Conservation (phyloP, 2,888 invertebrate genomes). For the Syrphus vitripennis region DNA sequence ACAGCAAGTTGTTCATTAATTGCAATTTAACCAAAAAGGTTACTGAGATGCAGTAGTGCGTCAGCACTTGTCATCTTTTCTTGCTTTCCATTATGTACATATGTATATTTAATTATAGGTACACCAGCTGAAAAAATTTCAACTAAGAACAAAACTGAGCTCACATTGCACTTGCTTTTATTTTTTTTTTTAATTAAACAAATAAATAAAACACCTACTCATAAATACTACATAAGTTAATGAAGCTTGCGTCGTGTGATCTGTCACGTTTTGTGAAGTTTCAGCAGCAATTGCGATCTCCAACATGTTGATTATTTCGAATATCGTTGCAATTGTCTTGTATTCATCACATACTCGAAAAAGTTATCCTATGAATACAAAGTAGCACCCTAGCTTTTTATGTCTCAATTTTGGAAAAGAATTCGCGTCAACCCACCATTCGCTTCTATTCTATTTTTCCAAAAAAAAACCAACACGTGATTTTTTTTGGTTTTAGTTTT, state of each 20-base stretch:
- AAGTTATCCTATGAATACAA: constrained; percentile 1
- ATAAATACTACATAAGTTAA: not conserved
- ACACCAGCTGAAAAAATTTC: not conserved
- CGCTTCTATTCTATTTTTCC: too few relatives aligned
- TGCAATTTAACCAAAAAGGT: constrained; percentile 9
- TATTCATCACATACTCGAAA: not conserved
- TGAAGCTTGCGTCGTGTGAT: constrained; percentile 45
- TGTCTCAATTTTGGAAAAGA: too few relatives aligned
- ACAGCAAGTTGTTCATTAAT: constrained; percentile 56
- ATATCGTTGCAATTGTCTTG: constrained; percentile 7
- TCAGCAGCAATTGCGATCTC: constrained; percentile 30
- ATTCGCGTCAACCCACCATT: too few relatives aligned
- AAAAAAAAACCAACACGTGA: too few relatives aligned
- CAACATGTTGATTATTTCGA: not conserved
- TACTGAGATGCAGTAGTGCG: not conserved
- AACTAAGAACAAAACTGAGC: not conserved
- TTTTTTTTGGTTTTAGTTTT: too few relatives aligned
- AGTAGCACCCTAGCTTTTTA: too few relatives aligned
- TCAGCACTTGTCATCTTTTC: not conserved
- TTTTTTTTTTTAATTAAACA: not conserved
- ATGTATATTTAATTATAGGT: not conserved
- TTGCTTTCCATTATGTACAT: too few relatives aligned
- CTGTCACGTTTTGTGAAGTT: constrained; percentile 45
- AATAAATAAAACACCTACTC: not conserved
- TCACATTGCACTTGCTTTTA: not conserved